Base-by-base conservation (phyloP, 1,140 invertebrate species). In the Theocolax elegans region DNA sequence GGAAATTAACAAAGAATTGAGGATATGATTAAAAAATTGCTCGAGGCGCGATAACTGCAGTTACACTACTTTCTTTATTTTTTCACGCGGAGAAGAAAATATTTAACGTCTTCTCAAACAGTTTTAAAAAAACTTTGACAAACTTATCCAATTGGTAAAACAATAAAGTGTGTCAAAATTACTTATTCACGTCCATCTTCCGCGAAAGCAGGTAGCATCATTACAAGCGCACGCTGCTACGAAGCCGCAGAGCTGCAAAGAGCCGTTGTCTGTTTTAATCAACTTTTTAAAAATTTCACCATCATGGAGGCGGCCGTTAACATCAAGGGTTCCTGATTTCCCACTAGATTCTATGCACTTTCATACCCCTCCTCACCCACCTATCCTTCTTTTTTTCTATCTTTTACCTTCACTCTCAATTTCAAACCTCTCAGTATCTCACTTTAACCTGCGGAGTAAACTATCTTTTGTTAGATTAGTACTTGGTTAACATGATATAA, bases 241-340 rank as follows among this genome's bases (percentile, higher is more conserved):
- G 56, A 73, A 38, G 70, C 42, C 46, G 35, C 13, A 60, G 31
- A 59, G 38, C 21, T 40, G 58, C 38, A 42, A 19, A 21, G n/a
- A 62, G 60, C 21, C 49, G 58, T 46, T 67, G 59, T 64, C 64
- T 60, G 69, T 73, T 75, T 77, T 77, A 77, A 78, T 77, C 74
- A 76, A 76, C 53, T 76, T 76, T 65, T 64, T 38, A 71, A 74
- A 78, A 77, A 78, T 74, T 71, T 23, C 58, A 48, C 10, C 46
- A 44, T 29, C 35, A n/a, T 53, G 44, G 48, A 23, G 17, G 29
- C 3, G 13, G 64, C 48, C 64, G 71, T 73, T 76, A 76, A 60
- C 46, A 53, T 31, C 51, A 25, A 23, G 35, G 67, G 51, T 54
- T 58, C 17, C 60, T 77, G 71, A 78, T 76, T 77, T 78, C 76